Evolutionary conservation across 1,140 invertebrate genomes (phyloP).

Genomic region (Colletes gigas): DNA sequence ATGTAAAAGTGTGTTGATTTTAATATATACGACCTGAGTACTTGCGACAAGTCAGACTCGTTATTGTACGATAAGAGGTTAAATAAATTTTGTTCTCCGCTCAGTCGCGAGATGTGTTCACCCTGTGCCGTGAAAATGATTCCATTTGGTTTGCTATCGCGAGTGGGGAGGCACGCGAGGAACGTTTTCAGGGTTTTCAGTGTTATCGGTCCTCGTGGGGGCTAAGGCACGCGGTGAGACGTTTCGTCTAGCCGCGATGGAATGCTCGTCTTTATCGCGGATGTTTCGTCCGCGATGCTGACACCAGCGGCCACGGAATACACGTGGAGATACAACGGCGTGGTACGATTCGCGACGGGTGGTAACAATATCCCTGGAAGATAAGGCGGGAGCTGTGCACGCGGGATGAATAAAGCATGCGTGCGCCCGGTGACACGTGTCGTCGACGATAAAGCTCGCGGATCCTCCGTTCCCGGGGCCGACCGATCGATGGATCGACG

Average conservation of each 20-base stretch:
- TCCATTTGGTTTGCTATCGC: no score
- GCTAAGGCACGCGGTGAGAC: background rate
- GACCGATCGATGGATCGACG: slow-evolving; percentile 3
- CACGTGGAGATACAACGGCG: slow-evolving; percentile 51
- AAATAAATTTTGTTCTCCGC: no score
- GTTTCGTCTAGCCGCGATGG: slow-evolving; percentile 20
- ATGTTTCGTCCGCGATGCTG: slow-evolving; percentile 41
- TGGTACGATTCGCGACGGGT: slow-evolving; percentile 52
- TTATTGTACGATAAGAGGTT: no score
- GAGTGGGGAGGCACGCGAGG: no score
- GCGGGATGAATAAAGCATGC: slow-evolving; percentile 14
- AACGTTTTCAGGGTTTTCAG: no score
- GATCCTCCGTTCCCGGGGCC: background rate
- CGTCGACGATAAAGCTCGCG: slow-evolving; percentile 28
- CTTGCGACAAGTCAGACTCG: no score
- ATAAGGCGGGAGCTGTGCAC: slow-evolving; percentile 41
- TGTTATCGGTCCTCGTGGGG: no score
- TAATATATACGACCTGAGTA: no score
- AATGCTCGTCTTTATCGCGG: slow-evolving; percentile 48
- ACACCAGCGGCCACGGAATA: slow-evolving; percentile 44
- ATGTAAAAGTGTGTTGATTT: no score
- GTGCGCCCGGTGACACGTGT: slow-evolving; percentile 42
- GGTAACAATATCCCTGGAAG: slow-evolving; percentile 56
- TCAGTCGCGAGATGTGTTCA: no score
- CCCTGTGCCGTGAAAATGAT: no score